Base-by-base conservation (phyloP, 2,113 vertebrate genomes). In the Leuciscus idus region DNA sequence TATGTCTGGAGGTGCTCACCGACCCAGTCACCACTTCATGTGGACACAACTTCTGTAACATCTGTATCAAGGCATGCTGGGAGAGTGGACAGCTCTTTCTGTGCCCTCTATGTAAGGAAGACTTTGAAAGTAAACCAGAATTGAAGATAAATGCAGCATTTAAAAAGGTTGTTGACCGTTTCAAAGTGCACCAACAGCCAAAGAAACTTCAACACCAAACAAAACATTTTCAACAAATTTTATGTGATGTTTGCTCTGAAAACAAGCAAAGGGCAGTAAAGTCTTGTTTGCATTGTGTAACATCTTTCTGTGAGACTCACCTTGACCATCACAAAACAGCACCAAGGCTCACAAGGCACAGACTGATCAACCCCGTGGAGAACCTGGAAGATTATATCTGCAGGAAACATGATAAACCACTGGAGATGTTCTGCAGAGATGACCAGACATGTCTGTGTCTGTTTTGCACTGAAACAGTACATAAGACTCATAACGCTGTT, bases 221-320 rank as follows among this genome's bases (percentile, higher is more conserved):
- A 72, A 68, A 70, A 36, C 7, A 0, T 6, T 19, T 33, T 36
- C 79, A 10, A 43, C 0, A 91, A 0, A 89, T 95, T 68, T 48
- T 21, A 0, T 96, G 95, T 0, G 94, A 95, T 8, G 89, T 95
- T 48, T 95, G 95, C 61, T 19, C 72, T 3, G 87, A 86, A 0
- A 28, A 57, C 0, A 92, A 93, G 76, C 62, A 90, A 2, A 89
- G 73, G n/a, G 93, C 95, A 0, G 0, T 90, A 30, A 95, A 91
- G 87, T 94, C 93, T 0, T 95, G 94, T 80, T 86, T 95, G 87
- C 91, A 75, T 33, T 95, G 95, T 57, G 28, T 89, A 85, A 92
- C 91, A 1, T 95, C 93, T 0, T 93, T 92, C 87, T 96, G 95
- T 0, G 90, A 91, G 30, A 88, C 84, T 46, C 95, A 95, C 89